Conservation (phyloP, 2,113 vertebrate species). For the Nothobranchius kuhntae region DNA sequence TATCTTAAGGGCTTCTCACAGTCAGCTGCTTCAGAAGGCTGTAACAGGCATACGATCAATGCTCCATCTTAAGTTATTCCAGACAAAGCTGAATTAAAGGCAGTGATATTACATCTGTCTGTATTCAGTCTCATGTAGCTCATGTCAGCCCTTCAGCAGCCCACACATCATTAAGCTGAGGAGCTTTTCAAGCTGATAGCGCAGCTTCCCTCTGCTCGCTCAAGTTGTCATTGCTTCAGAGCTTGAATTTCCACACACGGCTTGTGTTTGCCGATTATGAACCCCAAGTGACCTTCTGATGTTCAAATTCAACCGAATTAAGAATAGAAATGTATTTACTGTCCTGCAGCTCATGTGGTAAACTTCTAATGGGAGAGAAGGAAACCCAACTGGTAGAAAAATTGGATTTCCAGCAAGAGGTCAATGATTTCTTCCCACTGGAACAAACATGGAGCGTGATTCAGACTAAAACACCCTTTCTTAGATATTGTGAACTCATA, state of each 20-base stretch:
- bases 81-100: conserved; percentile 22
- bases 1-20: too few relatives aligned
- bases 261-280: not conserved
- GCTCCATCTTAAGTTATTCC: conserved; percentile 29
- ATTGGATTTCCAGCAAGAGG: conserved; percentile 46
- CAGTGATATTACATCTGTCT: conserved; percentile 15
- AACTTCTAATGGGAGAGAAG: conserved; percentile 46
- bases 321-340: conserved; percentile 36
- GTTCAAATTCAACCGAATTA: conserved; percentile 28
- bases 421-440: conserved; percentile 35
- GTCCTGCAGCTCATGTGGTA: conserved; percentile 27
- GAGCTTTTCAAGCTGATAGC: conserved; percentile 26
- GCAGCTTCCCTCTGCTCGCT: conserved; percentile 20
- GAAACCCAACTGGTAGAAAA: conserved; percentile 39
- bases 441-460: conserved; percentile 28
- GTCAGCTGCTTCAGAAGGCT: too few relatives aligned
- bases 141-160: conserved; percentile 34
- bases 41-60: conserved; percentile 5
- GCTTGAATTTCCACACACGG: conserved; percentile 10
- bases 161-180: conserved; percentile 44
- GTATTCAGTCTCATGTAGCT: conserved; percentile 23
- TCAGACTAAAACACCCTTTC: not conserved
- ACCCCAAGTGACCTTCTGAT: conserved; percentile 15
- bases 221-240: conserved; percentile 31
- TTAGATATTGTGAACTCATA: conserved; percentile 1